Evolutionary conservation across 2,888 invertebrate genomes (phyloP).

Genomic region (Antheraea yamamai): DNA sequence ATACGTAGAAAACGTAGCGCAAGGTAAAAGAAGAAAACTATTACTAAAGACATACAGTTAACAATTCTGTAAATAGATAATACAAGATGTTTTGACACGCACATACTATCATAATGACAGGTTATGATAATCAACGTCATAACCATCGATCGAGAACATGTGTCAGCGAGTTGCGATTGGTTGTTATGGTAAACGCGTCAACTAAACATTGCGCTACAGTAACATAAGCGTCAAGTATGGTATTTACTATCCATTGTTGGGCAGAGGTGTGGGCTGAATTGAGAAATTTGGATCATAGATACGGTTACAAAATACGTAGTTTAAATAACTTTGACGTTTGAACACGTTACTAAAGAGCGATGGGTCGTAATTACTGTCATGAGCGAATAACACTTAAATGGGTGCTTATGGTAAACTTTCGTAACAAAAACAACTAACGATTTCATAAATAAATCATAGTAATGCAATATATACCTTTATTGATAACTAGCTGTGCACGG

Average conservation of each 20-base stretch:
- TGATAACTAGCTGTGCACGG: no score
- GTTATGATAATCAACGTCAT: conserved; percentile 59
- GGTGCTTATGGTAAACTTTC: not conserved
- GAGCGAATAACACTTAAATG: not conserved
- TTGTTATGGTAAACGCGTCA: conserved; percentile 35
- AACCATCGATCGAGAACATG: conserved; percentile 48
- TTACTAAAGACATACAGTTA: not conserved
- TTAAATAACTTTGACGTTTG: conserved; percentile 5
- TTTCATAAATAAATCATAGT: not conserved
- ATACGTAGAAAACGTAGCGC: not conserved
- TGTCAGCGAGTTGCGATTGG: conserved; percentile 43
- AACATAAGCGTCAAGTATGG: conserved; percentile 37
- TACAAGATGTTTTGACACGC: conserved; percentile 16
- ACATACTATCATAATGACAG: conserved; percentile 33
- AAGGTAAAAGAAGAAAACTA: not conserved
- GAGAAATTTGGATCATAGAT: conserved; percentile 18
- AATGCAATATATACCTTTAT: not conserved
- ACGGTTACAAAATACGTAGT: conserved; percentile 14
- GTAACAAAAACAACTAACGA: not conserved
- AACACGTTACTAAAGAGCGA: not conserved
- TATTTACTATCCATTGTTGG: conserved; percentile 32
- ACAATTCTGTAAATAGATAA: not conserved
- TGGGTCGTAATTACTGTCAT: not conserved
- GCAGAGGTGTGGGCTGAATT: conserved; percentile 24
- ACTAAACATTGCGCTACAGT: conserved; percentile 19